A percentile compares a stretch with the other conserved stretches of the same genome.
Conservation (phyloP, 2,888 invertebrate genomes). For the Thelaira solivaga region DNA sequence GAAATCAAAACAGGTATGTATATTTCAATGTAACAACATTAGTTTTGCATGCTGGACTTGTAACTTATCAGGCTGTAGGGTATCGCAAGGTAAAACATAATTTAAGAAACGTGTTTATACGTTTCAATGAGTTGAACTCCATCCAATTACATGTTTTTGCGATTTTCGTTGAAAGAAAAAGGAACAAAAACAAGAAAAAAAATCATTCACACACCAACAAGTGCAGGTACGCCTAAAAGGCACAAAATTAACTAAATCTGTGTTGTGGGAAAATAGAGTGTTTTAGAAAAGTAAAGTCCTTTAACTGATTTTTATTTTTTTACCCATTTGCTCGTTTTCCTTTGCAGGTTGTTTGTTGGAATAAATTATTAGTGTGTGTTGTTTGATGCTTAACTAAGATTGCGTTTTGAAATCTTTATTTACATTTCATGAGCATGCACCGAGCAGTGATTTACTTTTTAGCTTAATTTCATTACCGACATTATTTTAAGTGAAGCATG, state of each 20-base stretch:
- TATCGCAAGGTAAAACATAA: slow-evolving; percentile 39
- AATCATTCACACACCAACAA: not conserved
- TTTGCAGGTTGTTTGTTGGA: slow-evolving; percentile 63
- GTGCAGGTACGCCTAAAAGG: slow-evolving; percentile 1
- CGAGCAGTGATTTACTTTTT: slow-evolving; percentile 74
- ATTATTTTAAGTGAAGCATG: slow-evolving; percentile 70
- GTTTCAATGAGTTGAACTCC: slow-evolving; percentile 59
- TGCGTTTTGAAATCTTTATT: slow-evolving; percentile 66
- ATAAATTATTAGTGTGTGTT: slow-evolving; percentile 71
- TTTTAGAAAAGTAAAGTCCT: slow-evolving; percentile 18
- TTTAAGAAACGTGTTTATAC: slow-evolving; percentile 60
- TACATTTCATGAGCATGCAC: slow-evolving; percentile 72
- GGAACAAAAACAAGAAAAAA: not conserved
- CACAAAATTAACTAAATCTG: slow-evolving; percentile 20
- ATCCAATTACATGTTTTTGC: slow-evolving; percentile 49
- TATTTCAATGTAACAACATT: no score
- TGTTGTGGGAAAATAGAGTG: slow-evolving; percentile 6
- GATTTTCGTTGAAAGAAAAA: not conserved
- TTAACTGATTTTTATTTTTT: slow-evolving; percentile 46
- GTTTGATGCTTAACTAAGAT: slow-evolving; percentile 59
- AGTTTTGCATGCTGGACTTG: no score
- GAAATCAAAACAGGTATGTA: no score
- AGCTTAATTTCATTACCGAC: slow-evolving; percentile 76
- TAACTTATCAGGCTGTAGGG: not conserved
- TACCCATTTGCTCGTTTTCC: slow-evolving; percentile 23